Evolutionary conservation across 2,797 vertebrate genomes (phyloP).

Genomic region (Crenuchus spilurus): DNA sequence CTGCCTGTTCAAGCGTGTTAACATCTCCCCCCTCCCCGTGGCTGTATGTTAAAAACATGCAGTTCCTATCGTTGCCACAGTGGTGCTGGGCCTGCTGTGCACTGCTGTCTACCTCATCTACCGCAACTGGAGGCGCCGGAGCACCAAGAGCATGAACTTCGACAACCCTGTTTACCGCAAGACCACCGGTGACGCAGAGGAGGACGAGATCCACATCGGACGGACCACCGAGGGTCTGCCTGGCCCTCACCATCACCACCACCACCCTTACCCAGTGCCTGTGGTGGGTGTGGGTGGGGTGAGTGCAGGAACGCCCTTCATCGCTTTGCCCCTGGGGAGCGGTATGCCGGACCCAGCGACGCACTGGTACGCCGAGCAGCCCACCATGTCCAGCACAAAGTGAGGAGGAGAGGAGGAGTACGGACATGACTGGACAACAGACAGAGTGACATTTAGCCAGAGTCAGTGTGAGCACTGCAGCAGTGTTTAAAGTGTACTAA

Average conservation of each 20-base stretch:
- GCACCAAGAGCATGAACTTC: conserved; percentile 99
- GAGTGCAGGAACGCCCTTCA: conserved; percentile 79
- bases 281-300: conserved; percentile 80
- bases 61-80: conserved; percentile 85
- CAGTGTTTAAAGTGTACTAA: too few relatives aligned
- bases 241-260: conserved; percentile 64
- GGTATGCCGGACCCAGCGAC: conserved; percentile 77
- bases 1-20: conserved; percentile 37
- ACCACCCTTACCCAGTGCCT: conserved; percentile 57
- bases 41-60: conserved; percentile 81
- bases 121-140: conserved; percentile 95
- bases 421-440: not conserved
- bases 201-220: conserved; percentile 97
- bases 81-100: conserved; percentile 88
- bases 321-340: conserved; percentile 78
- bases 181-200: conserved; percentile 88
- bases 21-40: conserved; percentile 59
- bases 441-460: not conserved
- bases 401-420: conserved; percentile 57
- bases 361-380: conserved; percentile 83
- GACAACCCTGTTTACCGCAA: conserved; percentile 99
- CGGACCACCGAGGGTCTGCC: conserved; percentile 82
- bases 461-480: too few relatives aligned
- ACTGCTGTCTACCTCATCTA: conserved; percentile 91
- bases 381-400: conserved; percentile 75